Percentiles rank a stretch among this genome's conserved stretches.
These are phyloP conservation scores for Schrankia costaestrigalis DNA, from an alignment of 2,888 invertebrate species.

Conservation along the genomic window DNA sequence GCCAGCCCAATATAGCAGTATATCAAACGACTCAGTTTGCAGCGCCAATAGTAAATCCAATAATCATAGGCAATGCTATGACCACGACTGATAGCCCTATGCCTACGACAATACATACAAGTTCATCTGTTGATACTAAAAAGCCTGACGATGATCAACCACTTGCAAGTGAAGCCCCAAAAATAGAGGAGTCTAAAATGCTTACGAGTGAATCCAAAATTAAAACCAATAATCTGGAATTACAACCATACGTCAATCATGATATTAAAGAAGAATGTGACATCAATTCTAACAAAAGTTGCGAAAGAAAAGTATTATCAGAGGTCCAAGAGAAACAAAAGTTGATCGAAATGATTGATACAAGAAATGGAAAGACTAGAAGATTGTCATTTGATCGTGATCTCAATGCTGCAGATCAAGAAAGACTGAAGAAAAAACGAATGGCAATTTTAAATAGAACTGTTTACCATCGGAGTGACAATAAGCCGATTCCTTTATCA, in stretches of 20 bases:
- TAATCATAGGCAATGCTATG: constrained; percentile 45
- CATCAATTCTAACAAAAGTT: constrained; percentile 29
- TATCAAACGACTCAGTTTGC: constrained; percentile 48
- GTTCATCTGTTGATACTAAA: not conserved
- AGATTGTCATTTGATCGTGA: constrained; percentile 16
- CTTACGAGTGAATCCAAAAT: not conserved
- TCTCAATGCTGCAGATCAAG: constrained; percentile 27
- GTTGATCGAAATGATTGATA: constrained; percentile 16
- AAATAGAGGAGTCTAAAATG: not conserved
- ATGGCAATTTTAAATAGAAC: constrained; percentile 55
- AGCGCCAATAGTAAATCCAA: constrained; percentile 42
- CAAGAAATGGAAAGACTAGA: constrained; percentile 19
- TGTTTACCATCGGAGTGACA: constrained; percentile 35
- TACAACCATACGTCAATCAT: constrained; percentile 7
- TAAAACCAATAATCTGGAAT: constrained; percentile 8
- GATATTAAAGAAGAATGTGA: constrained; percentile 17
- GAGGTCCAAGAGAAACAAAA: constrained; percentile 53
- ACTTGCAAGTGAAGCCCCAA: not conserved
- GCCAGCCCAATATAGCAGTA: constrained; percentile 41
- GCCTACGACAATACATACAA: not conserved
- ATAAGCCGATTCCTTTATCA: constrained; percentile 50
- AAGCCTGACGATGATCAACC: not conserved
- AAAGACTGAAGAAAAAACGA: constrained; percentile 54
- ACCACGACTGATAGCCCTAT: constrained; percentile 10
- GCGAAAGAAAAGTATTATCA: constrained; percentile 46